Base-by-base conservation (phyloP, 2,797 vertebrate genomes). In the Gymnopithys bicolor region DNA sequence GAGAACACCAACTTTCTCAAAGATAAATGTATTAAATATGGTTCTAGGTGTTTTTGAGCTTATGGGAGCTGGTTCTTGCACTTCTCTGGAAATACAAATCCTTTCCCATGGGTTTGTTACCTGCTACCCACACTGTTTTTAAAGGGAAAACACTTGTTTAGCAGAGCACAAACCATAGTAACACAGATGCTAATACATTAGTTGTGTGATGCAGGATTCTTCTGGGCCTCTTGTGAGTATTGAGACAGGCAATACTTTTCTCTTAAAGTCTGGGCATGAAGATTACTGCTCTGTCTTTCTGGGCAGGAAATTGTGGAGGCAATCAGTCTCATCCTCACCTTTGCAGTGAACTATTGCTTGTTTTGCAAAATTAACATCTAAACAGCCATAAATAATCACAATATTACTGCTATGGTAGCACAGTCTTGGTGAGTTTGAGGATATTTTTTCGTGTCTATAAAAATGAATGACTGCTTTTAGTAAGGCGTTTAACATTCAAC, bases 391-490 rank as follows among this genome's bases (percentile, higher is more conserved):
- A 85, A 89, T 85, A 93, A 78, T 75, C 16, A 27, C 68, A 41
- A 45, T 77, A 30, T 63, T 77, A 13, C 27, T 71, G 71, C 33
- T 82, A 21, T 25, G 55, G 43, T 41, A 74, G 46, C 74, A 39
- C 17, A 22, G 43, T 64, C 19, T 14, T 71, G 22, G 8, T 59
- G 75, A 94, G 37, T 91, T 74, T 75, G 78, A 89, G 60, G 87
- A 19, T 87, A 71, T 91, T 91, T 95, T 95, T 94, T 71, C 77
- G 81, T 63, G 37, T 91, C 92, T 90, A 32, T 83, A 77, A 83
- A 87, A 85, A 62, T 51, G 56, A 63, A 9, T 77, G 81, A 83
- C 87, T 83, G 51, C 35, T 93, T 89, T 89, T 69, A 80, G 68
- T 58, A 67, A 46, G 27, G 62, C 60, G 60, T 94, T 95, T 95